Base-by-base conservation (phyloP, 2,888 invertebrate species). In the Atethmia centrago region DNA sequence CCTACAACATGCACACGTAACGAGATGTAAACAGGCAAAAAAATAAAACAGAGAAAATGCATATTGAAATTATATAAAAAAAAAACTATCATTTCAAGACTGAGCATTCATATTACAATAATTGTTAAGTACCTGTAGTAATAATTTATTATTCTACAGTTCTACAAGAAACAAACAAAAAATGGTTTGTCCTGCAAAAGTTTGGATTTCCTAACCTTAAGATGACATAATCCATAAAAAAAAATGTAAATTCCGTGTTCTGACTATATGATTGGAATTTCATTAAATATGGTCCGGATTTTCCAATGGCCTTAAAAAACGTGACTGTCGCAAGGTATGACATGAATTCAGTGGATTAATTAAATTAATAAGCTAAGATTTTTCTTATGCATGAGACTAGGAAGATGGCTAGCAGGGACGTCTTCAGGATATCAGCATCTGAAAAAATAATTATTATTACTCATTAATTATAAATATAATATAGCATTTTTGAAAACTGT, bases 381-480 rank as follows among this genome's bases (percentile, higher is more conserved):
- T 95, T 95, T 79, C 94, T 92, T 87, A 95, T 85, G 78, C 91
- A 90, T 3, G 91, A 76, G 0, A 95, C 93, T 58, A 95, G 31
- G 71, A 93, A 70, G 3, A 96, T 85, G 2, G 94, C 94, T 40
- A 95, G 88, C 0, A 93, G 67, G 0, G 96, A 96, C 1, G 93
- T 94, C 85, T 94, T 94, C 74, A 95, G 21, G 25, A 96, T 94
- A 61, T 93, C 95, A 0, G 94, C 95, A 87, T 93, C 95, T 95
- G 94, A 31, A 92, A 64, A n/a, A 2, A 7, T 10, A 9, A 9
- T 40, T 8, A 40, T 40, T 40, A 9, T 40, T 40, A 40, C 36
- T 40, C 40, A 40, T 40, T 40, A 3, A 40, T 40, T 40, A 36
- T 36, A 5, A 3, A 36, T 7, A 31, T n/a, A n/a, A n/a, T n/a